Conservation (phyloP, 2,113 vertebrate genomes). For the Gyps fulvus region DNA sequence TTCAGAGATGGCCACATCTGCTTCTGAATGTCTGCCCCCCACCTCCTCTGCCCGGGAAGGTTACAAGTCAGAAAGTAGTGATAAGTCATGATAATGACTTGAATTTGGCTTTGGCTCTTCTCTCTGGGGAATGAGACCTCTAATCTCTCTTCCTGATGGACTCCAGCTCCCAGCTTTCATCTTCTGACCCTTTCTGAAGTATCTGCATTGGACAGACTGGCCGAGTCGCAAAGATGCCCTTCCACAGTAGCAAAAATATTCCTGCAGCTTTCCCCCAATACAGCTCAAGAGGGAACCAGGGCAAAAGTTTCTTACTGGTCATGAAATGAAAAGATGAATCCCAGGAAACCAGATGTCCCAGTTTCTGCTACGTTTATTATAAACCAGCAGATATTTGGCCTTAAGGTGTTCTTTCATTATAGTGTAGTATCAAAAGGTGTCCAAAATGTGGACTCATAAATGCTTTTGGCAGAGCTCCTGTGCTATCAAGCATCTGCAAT, state of each 20-base stretch:
- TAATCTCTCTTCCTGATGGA: neutral
- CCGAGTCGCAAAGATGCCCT: neutral
- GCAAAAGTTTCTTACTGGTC: neutral
- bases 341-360: neutral
- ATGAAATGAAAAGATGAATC: neutral
- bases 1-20: conserved; percentile 50
- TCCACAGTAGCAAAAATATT: neutral
- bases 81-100: conserved; percentile 55
- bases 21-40: conserved; percentile 33
- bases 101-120: neutral
- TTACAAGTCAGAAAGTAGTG: conserved; percentile 42
- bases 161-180: neutral
- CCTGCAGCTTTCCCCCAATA: neutral
- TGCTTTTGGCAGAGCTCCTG: neutral
- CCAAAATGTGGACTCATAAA: neutral
- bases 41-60: conserved; percentile 4
- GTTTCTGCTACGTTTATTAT: neutral
- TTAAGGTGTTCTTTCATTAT: neutral
- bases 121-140: neutral
- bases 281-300: neutral
- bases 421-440: neutral
- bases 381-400: neutral
- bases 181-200: neutral
- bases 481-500: neutral
- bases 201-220: neutral